Conservation (phyloP, 2,888 invertebrate genomes). For the Didymodactylos carnosus region DNA sequence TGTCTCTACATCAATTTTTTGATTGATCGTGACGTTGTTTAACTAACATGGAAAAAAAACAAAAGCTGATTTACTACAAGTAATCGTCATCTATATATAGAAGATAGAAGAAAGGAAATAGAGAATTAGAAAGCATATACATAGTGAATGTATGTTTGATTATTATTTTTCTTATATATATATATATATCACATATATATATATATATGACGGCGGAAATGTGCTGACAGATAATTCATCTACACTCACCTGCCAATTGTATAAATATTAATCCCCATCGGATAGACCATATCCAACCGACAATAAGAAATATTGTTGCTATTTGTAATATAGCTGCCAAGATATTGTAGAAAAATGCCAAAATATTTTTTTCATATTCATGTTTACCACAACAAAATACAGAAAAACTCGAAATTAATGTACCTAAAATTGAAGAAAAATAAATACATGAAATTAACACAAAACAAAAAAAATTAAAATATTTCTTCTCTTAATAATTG, state of each 20-base stretch:
- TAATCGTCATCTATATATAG: too few species aligned
- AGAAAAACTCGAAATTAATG: constrained; percentile 32
- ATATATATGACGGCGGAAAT: background rate
- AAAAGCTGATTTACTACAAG: too few species aligned
- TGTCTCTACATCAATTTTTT: too few species aligned
- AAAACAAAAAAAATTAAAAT: too few species aligned
- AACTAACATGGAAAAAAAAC: too few species aligned
- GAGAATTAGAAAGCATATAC: too few species aligned
- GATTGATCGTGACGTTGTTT: too few species aligned
- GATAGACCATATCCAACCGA: constrained; percentile 40
- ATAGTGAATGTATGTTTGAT: too few species aligned
- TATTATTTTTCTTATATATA: too few species aligned
- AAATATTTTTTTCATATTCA: constrained; percentile 25
- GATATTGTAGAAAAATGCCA: constrained; percentile 33
- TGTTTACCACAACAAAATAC: constrained; percentile 33
- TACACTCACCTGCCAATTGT: constrained; percentile 31
- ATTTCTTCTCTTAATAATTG: too few species aligned
- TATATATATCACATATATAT: background rate
- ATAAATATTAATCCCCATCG: constrained; percentile 37
- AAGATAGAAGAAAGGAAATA: too few species aligned
- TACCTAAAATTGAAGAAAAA: constrained; percentile 25
- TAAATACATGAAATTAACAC: too few species aligned
- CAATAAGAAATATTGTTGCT: constrained; percentile 34
- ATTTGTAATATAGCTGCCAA: constrained; percentile 36
- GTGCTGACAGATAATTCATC: background rate